phyloP scores from a whole-genome alignment of 2,113 vertebrate species.

The Trogon melanurus region DNA sequence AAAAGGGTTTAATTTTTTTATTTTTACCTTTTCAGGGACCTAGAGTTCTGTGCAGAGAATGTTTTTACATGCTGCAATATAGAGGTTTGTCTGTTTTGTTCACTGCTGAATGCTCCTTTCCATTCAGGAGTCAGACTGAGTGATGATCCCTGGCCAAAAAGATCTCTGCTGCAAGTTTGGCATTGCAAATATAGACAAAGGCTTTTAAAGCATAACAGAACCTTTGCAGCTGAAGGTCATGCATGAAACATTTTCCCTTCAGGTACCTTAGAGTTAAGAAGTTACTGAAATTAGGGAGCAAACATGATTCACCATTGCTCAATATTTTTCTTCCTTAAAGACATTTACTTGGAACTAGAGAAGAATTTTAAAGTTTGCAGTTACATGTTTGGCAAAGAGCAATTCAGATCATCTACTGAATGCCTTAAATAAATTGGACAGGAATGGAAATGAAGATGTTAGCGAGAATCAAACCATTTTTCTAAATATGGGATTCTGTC shows the following conservation, averaged over 20 bases:
- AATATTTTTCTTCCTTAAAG: slow-evolving; percentile 28
- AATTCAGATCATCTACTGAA: not conserved
- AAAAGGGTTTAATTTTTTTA: not conserved
- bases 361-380: slow-evolving; percentile 16
- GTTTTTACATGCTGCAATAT: not conserved
- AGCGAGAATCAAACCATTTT: slow-evolving; percentile 13
- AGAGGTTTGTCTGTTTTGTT: not conserved
- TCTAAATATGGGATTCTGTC: not conserved
- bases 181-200: not conserved
- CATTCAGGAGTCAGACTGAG: not conserved
- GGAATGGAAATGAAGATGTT: slow-evolving; percentile 38
- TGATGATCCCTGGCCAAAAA: not conserved
- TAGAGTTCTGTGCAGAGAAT: slow-evolving; percentile 30
- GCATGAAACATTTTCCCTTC: slow-evolving; percentile 17
- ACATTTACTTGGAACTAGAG: slow-evolving; percentile 12
- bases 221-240: slow-evolving; percentile 9
- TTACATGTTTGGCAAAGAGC: slow-evolving; percentile 14
- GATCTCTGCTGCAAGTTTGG: not conserved
- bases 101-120: not conserved
- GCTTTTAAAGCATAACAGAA: not conserved
- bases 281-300: not conserved
- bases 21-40: not conserved
- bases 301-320: not conserved
- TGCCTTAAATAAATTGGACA: slow-evolving; percentile 19
- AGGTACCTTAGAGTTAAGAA: not conserved